Conservation (phyloP, 2,797 vertebrate species). For the Hydrolagus colliei region DNA sequence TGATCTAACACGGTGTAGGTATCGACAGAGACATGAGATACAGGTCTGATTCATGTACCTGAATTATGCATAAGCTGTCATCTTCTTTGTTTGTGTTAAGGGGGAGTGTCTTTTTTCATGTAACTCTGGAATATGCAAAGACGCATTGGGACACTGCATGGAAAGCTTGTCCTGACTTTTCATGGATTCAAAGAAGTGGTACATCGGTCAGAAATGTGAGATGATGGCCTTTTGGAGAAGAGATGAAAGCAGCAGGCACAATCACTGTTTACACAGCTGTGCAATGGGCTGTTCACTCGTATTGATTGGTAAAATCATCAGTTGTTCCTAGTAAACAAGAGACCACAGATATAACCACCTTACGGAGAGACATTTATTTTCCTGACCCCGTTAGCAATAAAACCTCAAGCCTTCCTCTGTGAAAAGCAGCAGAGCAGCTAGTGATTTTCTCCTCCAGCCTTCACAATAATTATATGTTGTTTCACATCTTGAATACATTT, state of each 20-base stretch:
- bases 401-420: background rate
- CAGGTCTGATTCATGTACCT: background rate
- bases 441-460: background rate
- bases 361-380: background rate
- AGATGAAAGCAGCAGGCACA: background rate
- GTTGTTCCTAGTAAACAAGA: slow-evolving; percentile 10
- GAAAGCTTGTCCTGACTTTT: background rate
- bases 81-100: background rate
- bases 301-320: slow-evolving; percentile 1
- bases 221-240: background rate
- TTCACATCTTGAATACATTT: background rate
- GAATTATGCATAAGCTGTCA: background rate
- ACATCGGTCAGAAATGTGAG: background rate
- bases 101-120: background rate
- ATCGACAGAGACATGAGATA: background rate
- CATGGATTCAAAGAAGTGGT: background rate
- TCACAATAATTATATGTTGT: slow-evolving; percentile 1
- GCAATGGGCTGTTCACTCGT: background rate
- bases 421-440: background rate
- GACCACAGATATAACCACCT: background rate
- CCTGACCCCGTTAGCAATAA: background rate
- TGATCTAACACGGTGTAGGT: too few species aligned
- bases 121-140: background rate
- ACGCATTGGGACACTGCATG: background rate
- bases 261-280: background rate